Evolutionary conservation across 2,113 vertebrate genomes (phyloP), one percentile per base, ranked within the genome.

Genomic region (Poeciliopsis prolifica): DNA sequence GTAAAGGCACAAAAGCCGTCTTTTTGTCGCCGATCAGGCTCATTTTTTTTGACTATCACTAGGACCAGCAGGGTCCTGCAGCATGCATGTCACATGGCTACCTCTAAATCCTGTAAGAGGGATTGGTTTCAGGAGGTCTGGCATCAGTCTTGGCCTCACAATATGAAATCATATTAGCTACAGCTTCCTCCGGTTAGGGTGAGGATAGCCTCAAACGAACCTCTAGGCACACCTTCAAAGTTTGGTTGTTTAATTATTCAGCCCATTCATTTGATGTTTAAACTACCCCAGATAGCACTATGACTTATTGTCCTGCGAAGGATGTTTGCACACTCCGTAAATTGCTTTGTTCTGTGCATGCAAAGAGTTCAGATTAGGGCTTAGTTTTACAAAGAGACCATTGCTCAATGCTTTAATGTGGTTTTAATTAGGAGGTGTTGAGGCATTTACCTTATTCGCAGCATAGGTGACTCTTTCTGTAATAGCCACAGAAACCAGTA

Each of bases 111-210:
- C 91, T 91, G 82, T 93, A 88, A 93, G 79, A 88, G 83, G 86
- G 87, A 94, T 93, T 89, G 87, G 91, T 91, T 93, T 92, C 78
- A 76, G 83, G 77, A 82, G 74, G 88, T 87, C 88, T 91, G 87
- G 81, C 86, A 77, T 91, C 85, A 89, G 88, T 85, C 77, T 89
- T 89, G 85, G 87, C 87, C 85, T 85, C 69, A 64, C 40, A 37
- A 93, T 91, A 91, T 91, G 72, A 93, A 94, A 94, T 92, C 89
- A 93, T 93, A 90, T 94, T 93, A 92, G 89, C 87, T 89, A 82
- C 91, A 90, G 91, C 82, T 77, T 90, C 92, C 87, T 80, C 82
- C 80, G 91, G 79, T 88, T 83, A 84, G 78, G 85, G 80, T 80
- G 76, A 89, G 87, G 91, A 85, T 89, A 86, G 87, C 85, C 84